Conservation (phyloP, 37 sponge, comb jelly and placozoan species). For the Ephydatia muelleri region DNA sequence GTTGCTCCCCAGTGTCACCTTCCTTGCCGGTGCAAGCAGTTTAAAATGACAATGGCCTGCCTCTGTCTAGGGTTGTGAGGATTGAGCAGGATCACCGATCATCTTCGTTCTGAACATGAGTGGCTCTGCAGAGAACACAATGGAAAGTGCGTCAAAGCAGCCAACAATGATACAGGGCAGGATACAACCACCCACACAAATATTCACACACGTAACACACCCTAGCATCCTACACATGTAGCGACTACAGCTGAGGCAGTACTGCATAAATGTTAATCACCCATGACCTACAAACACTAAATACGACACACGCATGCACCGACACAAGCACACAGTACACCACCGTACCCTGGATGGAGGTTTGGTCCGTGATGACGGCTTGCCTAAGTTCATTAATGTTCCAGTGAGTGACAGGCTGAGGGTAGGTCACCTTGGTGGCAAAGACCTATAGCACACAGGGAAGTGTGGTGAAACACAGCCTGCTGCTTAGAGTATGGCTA, state of each 20-base stretch:
- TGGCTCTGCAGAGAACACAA: slow-evolving; percentile 70
- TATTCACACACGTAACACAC: not conserved
- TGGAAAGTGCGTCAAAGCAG: not conserved
- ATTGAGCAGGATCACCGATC: slow-evolving; percentile 69
- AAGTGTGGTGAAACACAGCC: not conserved
- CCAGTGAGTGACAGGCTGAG: slow-evolving; percentile 93
- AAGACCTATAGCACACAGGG: slow-evolving; percentile 64
- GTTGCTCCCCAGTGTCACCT: slow-evolving; percentile 35
- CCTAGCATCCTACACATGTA: not conserved
- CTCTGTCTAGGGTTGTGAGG: slow-evolving; percentile 55
- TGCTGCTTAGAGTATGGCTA: not conserved
- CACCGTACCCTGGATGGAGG: slow-evolving; percentile 81
- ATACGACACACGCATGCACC: not conserved
- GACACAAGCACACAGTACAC: slow-evolving; percentile 4
- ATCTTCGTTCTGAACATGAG: slow-evolving; percentile 93
- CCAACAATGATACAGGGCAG: not conserved
- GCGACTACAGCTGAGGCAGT: not conserved
- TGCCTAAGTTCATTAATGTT: slow-evolving; percentile 84
- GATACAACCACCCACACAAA: not conserved
- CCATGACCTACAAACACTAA: slow-evolving; percentile 4
- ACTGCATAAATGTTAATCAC: no score
- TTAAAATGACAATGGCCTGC: slow-evolving; percentile 80
- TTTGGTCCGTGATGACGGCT: slow-evolving; percentile 95
- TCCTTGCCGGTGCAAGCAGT: slow-evolving; percentile 79
- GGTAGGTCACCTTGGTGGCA: slow-evolving; percentile 92